phyloP scores from a whole-genome alignment of 2,113 vertebrate species.

The Perca schrenkii region DNA sequence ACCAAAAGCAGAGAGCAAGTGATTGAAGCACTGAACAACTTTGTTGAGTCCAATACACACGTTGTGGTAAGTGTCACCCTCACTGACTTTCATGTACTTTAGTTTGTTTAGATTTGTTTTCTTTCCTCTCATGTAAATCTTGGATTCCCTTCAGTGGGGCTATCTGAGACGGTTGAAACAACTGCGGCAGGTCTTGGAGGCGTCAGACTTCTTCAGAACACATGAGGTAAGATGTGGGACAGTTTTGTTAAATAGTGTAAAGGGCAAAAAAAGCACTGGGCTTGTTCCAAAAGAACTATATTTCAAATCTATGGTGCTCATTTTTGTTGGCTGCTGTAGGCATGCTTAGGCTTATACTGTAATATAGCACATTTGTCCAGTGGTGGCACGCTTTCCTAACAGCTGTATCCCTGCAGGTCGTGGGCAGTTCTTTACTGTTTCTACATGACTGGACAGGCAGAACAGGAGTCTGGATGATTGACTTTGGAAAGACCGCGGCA shows the following conservation, averaged over 20 bases:
- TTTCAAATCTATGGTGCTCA: background rate
- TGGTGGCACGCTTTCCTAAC: background rate
- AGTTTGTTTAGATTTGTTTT: background rate
- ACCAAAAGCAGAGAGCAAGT: constrained; percentile 88
- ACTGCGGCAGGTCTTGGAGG: constrained; percentile 83
- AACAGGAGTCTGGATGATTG: constrained; percentile 92
- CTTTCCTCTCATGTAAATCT: background rate
- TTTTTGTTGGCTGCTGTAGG: background rate
- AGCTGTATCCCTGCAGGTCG: constrained; percentile 81
- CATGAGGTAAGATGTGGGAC: constrained; percentile 84
- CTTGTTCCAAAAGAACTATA: background rate
- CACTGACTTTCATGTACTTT: background rate
- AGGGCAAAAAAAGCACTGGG: background rate
- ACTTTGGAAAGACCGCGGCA: constrained; percentile 89
- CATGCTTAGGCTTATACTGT: background rate
- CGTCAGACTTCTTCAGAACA: constrained; percentile 87
- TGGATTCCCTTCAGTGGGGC: constrained; percentile 73
- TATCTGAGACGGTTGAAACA: constrained; percentile 86
- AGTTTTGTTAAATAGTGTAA: background rate
- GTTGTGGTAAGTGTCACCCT: constrained; percentile 82
- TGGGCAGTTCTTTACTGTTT: constrained; percentile 91
- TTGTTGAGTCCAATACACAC: constrained; percentile 82
- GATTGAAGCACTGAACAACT: constrained; percentile 82
- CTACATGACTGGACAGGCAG: constrained; percentile 86
- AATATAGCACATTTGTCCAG: background rate